These are phyloP conservation scores for Sphenodon punctatus DNA, from an alignment of 2,797 vertebrate genomes.

Conservation along the genomic window DNA sequence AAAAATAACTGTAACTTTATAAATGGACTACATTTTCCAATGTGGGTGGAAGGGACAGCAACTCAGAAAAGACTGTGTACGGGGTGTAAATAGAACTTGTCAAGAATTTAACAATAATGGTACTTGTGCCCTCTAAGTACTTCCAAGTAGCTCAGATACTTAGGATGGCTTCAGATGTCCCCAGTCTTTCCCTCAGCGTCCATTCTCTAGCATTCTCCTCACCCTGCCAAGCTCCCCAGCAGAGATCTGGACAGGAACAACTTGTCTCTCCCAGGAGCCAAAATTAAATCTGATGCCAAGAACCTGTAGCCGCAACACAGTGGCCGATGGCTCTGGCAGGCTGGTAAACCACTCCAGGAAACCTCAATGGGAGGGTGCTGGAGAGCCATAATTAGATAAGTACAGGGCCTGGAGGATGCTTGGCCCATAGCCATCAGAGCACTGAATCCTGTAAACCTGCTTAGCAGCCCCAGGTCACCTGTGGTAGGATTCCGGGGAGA, in stretches of 20 bases:
- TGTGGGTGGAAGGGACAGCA: not conserved
- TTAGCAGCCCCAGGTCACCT: not conserved
- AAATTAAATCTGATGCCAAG: not conserved
- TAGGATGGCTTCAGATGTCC: not conserved
- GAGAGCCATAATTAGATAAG: slow-evolving; percentile 71
- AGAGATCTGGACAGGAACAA: not conserved
- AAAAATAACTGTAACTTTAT: not conserved
- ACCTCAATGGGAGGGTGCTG: slow-evolving; percentile 65
- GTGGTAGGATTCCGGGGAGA: too few species aligned
- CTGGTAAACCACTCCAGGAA: slow-evolving; percentile 68
- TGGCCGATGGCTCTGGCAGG: slow-evolving; percentile 15
- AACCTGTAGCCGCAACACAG: slow-evolving; percentile 25
- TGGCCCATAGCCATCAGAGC: slow-evolving; percentile 53
- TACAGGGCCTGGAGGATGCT: slow-evolving; percentile 47
- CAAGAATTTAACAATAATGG: not conserved
- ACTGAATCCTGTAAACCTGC: slow-evolving; percentile 35
- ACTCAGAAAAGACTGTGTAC: too few species aligned
- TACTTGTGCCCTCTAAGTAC: not conserved
- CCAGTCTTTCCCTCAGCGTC: not conserved
- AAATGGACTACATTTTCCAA: not conserved
- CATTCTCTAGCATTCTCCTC: not conserved
- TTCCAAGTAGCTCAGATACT: not conserved
- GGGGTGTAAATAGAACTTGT: not conserved
- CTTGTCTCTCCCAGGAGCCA: not conserved
- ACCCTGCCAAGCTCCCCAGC: not conserved